A percentile compares a stretch with the other conserved stretches of the same genome.
Evolutionary conservation across 2,113 vertebrate genomes (phyloP).

Genomic region (Gavialis gangeticus): DNA sequence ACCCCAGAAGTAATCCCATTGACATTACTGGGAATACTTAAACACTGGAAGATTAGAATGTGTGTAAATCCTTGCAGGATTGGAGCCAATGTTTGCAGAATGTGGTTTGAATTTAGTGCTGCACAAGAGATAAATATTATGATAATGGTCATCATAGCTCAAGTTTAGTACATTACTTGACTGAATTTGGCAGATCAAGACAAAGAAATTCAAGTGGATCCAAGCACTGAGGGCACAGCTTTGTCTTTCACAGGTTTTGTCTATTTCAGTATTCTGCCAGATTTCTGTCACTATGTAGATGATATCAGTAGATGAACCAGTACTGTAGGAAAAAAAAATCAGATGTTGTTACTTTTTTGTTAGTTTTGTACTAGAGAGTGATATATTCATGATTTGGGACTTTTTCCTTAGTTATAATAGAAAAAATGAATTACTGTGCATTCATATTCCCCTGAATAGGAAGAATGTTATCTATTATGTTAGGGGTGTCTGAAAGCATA

Average conservation of each 20-base stretch:
- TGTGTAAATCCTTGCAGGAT: slow-evolving; percentile 38
- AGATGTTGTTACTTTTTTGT: background rate
- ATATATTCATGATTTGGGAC: slow-evolving; percentile 14
- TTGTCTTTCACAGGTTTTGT: background rate
- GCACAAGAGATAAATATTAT: background rate
- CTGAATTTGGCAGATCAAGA: background rate
- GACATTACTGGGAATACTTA: slow-evolving; percentile 40
- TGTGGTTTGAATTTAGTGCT: slow-evolving; percentile 1
- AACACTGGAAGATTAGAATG: slow-evolving; percentile 37
- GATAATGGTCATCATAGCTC: background rate
- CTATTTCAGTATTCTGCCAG: background rate
- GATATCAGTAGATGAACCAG: background rate
- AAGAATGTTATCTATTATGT: slow-evolving; percentile 58
- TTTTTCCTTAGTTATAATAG: slow-evolving; percentile 41
- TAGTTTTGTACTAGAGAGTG: background rate
- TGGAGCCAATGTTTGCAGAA: slow-evolving; percentile 1
- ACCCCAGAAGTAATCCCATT: slow-evolving; percentile 33
- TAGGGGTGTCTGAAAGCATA: slow-evolving; percentile 53
- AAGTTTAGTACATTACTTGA: background rate
- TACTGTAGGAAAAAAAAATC: background rate
- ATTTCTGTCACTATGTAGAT: background rate
- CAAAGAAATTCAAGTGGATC: background rate
- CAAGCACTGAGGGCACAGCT: fast-evolving
- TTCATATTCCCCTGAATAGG: slow-evolving; percentile 48
- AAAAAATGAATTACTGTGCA: slow-evolving; percentile 40